A percentile compares a stretch with the other conserved stretches of the same genome.
These are phyloP conservation scores for Aphidius colemani DNA, from an alignment of 2,888 invertebrate genomes.

Conservation along the genomic window DNA sequence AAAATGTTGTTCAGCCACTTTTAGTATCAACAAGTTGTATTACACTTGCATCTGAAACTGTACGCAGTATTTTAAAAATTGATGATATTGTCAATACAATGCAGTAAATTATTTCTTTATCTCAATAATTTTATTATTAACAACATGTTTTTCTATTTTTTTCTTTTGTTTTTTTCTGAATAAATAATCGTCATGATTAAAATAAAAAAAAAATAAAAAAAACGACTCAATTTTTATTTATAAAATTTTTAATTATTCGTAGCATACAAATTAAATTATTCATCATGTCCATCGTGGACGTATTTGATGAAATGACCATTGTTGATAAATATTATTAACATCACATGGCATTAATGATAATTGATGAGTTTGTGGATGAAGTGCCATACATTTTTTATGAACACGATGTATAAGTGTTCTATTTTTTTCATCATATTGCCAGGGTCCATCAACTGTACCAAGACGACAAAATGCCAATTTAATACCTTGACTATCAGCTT, in stretches of 20 bases:
- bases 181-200: no score
- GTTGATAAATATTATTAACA: slow-evolving; percentile 82
- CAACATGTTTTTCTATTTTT: no score
- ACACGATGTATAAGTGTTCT: slow-evolving; percentile 76
- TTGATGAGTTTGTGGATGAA: slow-evolving; percentile 80
- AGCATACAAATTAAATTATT: no score
- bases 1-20: slow-evolving; percentile 96
- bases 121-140: no score
- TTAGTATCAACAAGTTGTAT: slow-evolving; percentile 93
- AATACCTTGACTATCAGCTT: slow-evolving; percentile 83
- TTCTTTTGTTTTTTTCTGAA: no score
- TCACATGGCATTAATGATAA: slow-evolving; percentile 84
- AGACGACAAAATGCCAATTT: slow-evolving; percentile 89
- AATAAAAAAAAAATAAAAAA: no score
- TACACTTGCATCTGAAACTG: slow-evolving; percentile 93
- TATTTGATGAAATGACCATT: slow-evolving; percentile 83
- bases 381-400: slow-evolving; percentile 80
- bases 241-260: no score
- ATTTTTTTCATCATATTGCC: slow-evolving; percentile 82
- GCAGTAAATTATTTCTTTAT: slow-evolving; percentile 40
- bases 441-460: slow-evolving; percentile 93
- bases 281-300: slow-evolving; percentile 73
- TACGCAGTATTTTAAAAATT: slow-evolving; percentile 97
- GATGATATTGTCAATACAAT: slow-evolving; percentile 90
- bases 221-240: no score